These are phyloP conservation scores for Myotis myotis DNA, from an alignment of 2,797 vertebrate genomes.

Conservation along the genomic window DNA sequence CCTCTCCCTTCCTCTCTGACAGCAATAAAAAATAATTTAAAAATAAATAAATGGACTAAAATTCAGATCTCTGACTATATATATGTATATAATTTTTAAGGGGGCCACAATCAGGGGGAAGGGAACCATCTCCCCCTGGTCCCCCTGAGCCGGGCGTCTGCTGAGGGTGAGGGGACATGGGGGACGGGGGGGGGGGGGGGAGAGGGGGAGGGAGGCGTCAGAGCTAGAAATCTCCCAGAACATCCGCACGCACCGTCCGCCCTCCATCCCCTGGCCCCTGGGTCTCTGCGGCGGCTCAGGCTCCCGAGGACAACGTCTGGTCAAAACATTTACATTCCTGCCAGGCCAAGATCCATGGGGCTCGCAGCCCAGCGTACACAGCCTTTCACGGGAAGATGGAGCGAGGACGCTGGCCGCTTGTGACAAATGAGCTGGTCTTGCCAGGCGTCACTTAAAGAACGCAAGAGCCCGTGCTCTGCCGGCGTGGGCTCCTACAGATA, in stretches of 20 bases:
- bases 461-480: neutral
- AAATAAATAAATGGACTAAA: no score
- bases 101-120: neutral
- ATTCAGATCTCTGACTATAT: no score
- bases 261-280: constrained; percentile 32
- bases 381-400: constrained; percentile 69
- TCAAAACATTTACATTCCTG: constrained; percentile 83
- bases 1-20: no score
- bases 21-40: no score
- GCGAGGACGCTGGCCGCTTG: constrained; percentile 52
- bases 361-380: constrained; percentile 74
- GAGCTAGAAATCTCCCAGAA: constrained; percentile 59
- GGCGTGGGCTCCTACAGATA: neutral
- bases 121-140: accelerated
- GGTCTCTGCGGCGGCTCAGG: constrained; percentile 72
- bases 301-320: constrained; percentile 69
- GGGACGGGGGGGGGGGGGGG: accelerated
- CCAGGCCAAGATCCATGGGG: constrained; percentile 76
- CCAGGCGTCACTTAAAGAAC: constrained; percentile 51
- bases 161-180: neutral
- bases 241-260: constrained; percentile 23
- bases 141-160: neutral
- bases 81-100: no score
- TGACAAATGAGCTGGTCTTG: constrained; percentile 59
- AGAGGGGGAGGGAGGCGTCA: neutral